Evolutionary conservation across 2,797 vertebrate genomes (phyloP), one percentile per base, ranked within the genome.

Genomic region (Pseudopleuronectes americanus): DNA sequence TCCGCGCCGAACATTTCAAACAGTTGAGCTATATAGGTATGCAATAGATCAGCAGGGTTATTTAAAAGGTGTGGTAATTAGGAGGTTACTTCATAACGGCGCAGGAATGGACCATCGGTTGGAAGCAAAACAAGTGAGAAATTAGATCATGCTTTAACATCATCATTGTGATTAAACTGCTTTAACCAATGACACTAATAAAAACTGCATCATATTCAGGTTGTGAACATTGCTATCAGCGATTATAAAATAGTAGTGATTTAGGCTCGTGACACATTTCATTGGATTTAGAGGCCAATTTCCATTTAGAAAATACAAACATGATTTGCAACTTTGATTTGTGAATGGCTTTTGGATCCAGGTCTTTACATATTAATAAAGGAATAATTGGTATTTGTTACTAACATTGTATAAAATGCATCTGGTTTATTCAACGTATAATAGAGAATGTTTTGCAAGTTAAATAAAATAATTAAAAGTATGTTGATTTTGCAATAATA

Each of bases 21-120:
- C 57, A 19, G 57, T 84, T 84, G 78, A 26, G 72, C 61, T 47
- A 69, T 79, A 72, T 72, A 86, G 61, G 85, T 79, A 88, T 84
- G 84, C 64, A 61, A 43, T 49, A 57, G 71, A 85, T 81, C 58
- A 70, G 51, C 71, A 24, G 70, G 62, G 68, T 81, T 63, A 76
- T 76, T 71, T 36, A 17, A 71, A 75, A 87, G 80, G 81, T 72
- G 84, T 76, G 58, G 54, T 71, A 61, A 72, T 45, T 55, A 64
- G 23, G 56, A 17, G 56, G 43, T 67, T 57, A 14, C n/a, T 67
- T 76, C 69, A 64, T 49, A 54, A 22, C 62, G 28, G 66, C 16
- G 49, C 10, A 31, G 47, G 21, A 48, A 26, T 59, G 51, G 51
- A 66, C 12, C 19, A 14, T 3, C 1, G 0, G 22, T 3, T 52